Evolutionary conservation across 2,113 vertebrate species (phyloP).

Genomic region (Pterophyllum scalare): DNA sequence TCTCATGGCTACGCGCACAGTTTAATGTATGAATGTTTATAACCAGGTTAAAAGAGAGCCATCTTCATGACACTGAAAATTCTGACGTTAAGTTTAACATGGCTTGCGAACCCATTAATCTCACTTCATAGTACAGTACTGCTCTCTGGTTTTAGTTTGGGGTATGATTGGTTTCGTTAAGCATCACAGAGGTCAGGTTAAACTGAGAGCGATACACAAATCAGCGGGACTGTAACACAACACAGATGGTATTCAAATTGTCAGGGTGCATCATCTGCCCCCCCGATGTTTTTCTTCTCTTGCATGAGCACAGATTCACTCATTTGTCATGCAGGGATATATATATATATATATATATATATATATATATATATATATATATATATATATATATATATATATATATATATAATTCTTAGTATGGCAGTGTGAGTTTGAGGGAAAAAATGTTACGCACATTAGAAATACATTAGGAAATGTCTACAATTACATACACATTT

Average conservation of each 20-base stretch:
- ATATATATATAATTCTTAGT: background rate
- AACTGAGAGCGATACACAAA: background rate
- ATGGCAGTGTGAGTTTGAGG: background rate
- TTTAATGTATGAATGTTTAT: background rate
- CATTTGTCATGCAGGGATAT: background rate
- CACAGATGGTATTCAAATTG: background rate
- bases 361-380: too few relatives aligned
- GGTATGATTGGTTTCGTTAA: background rate
- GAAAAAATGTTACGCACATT: background rate
- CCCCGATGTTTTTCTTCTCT: background rate
- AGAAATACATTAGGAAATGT: background rate
- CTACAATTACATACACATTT: background rate
- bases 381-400: too few relatives aligned
- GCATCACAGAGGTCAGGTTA: background rate
- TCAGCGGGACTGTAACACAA: background rate
- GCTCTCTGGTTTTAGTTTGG: background rate
- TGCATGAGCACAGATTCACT: background rate
- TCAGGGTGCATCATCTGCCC: background rate
- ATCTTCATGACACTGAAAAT: background rate
- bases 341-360: too few relatives aligned
- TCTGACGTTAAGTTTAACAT: background rate
- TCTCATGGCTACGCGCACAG: fast-evolving
- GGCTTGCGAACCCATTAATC: background rate
- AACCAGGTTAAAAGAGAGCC: background rate
- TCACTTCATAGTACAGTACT: background rate